These are phyloP conservation scores for Pheosia gnoma DNA, from an alignment of 2,888 invertebrate genomes.

Conservation along the genomic window DNA sequence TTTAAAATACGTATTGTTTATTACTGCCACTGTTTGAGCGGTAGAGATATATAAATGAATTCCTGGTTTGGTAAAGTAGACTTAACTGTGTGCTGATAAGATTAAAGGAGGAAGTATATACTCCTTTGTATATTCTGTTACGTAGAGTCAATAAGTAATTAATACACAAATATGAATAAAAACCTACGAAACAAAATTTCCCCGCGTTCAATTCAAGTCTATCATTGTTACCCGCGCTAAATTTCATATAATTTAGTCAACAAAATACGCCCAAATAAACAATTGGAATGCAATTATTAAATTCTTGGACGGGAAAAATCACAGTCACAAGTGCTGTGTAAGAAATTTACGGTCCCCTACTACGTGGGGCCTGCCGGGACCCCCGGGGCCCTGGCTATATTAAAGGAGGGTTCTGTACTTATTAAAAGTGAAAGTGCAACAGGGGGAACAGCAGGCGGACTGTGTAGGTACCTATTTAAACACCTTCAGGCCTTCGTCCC, in stretches of 20 bases:
- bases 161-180: too few relatives aligned
- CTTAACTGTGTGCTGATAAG: neutral
- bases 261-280: constrained; percentile 37
- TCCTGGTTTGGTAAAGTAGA: neutral
- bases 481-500: constrained; percentile 59
- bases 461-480: constrained; percentile 48
- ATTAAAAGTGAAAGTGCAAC: constrained; percentile 72
- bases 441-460: constrained; percentile 29
- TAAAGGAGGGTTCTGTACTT: constrained; percentile 73
- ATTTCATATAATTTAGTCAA: constrained; percentile 29
- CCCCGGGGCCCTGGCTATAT: constrained; percentile 70
- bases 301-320: constrained; percentile 63
- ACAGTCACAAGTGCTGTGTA: constrained; percentile 57
- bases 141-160: too few relatives aligned
- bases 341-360: constrained; percentile 63
- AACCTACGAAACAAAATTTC: too few relatives aligned
- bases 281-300: constrained; percentile 66
- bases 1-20: neutral
- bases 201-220: too few relatives aligned
- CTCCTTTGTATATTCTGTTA: too few relatives aligned
- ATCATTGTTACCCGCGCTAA: too few relatives aligned
- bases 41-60: neutral
- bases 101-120: too few relatives aligned
- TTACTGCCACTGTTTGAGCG: neutral
- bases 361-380: constrained; percentile 57